Evolutionary conservation across 2,113 vertebrate genomes (phyloP), one percentile per base, ranked within the genome.

Genomic region (Chamaetylas fuelleborni): DNA sequence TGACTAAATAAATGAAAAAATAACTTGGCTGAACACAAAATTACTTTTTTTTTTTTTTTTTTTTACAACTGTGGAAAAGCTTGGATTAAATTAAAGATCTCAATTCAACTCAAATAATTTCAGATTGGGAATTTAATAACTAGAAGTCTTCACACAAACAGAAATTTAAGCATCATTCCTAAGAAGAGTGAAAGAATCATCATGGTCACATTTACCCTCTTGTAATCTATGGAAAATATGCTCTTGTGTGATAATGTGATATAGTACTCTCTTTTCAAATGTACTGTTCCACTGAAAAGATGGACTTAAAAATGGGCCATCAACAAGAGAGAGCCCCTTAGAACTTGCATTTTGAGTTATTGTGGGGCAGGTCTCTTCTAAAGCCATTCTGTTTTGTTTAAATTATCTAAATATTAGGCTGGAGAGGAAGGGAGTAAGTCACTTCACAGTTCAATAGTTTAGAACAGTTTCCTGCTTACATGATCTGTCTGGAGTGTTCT

Each of bases 1-100:
- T 93, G 91, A 77, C 64, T 94, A 93, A 96, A 90, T 88, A 90
- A 90, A 93, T 90, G 36, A 94, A 93, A 88, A 96, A 92, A 70
- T 58, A 90, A 36, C 83, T 94, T 93, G 71, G 66, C 90, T 93
- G 60, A 93, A 86, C 51, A 73, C 31, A 83, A 62, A 94, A 86
- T 87, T 82, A 65, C 51, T 5, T 83, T 61, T 85, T 40, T 40
- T 14, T 85, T 40, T 42, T 15, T 40, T 40, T 40, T 40, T 86
- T 86, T 86, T 74, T 40, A 54, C 23, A 80, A 14, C 42, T 74
- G 5, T 88, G 76, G 77, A 86, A 83, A 42, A 62, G 42, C 88
- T 90, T 58, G 42, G 51, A 83, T 96, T 92, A 93, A 94, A 50
- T 65, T 38, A 81, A 92, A 83, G 14, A 83, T 86, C 88, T 83